Percentiles rank a stretch among this genome's conserved stretches.
phyloP scores from a whole-genome alignment of 2,888 invertebrate species.

The Nysson spinosus region DNA sequence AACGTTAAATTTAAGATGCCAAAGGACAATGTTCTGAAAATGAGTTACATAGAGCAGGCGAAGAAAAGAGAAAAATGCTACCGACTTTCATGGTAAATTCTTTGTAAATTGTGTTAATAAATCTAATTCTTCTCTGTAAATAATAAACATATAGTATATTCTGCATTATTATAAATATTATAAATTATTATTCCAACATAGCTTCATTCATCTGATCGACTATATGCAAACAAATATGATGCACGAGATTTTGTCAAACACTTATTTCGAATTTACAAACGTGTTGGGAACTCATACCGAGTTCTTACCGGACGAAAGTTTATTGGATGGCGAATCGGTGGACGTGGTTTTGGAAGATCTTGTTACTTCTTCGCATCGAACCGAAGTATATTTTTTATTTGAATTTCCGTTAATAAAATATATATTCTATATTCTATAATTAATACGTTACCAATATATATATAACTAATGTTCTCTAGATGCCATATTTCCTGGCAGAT shows the following conservation, averaged over 20 bases:
- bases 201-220: constrained; percentile 85
- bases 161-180: too few relatives aligned
- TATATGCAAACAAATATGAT: constrained; percentile 85
- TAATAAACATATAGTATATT: too few relatives aligned
- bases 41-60: constrained; percentile 92
- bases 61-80: constrained; percentile 89
- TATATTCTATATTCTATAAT: constrained; percentile 75
- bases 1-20: constrained; percentile 63
- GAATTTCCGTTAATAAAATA: background rate
- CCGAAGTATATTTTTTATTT: constrained; percentile 76
- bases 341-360: constrained; percentile 79
- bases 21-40: constrained; percentile 78
- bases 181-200: constrained; percentile 72
- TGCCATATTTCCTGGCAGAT: constrained; percentile 82
- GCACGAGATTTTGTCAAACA: constrained; percentile 82
- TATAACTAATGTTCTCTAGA: constrained; percentile 76
- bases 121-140: too few relatives aligned
- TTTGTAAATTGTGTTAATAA: background rate
- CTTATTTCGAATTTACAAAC: constrained; percentile 80
- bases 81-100: constrained; percentile 83
- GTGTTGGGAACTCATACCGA: constrained; percentile 80
- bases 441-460: constrained; percentile 82
- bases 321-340: constrained; percentile 75
- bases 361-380: constrained; percentile 76
- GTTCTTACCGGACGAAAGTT: constrained; percentile 78